phyloP scores from a whole-genome alignment of 2,797 vertebrate genomes.

The Paedocypris micromegethes region DNA sequence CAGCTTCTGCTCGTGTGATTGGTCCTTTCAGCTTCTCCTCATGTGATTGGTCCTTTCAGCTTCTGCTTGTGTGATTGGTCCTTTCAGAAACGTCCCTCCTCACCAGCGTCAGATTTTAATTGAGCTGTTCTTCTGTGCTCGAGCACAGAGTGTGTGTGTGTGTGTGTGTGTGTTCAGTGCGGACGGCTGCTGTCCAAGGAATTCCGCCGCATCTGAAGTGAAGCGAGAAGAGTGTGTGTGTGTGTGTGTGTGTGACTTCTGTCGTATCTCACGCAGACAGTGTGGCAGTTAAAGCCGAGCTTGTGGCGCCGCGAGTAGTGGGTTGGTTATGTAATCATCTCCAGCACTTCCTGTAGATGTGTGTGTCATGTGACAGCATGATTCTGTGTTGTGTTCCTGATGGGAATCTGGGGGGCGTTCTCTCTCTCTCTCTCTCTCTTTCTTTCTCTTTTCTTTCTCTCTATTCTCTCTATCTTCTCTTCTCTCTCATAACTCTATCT shows the following conservation, averaged over 20 bases:
- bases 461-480: too few relatives aligned
- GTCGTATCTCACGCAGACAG: slow-evolving; percentile 5
- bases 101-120: slow-evolving; percentile 22
- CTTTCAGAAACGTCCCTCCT: slow-evolving; percentile 9
- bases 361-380: slow-evolving; percentile 20
- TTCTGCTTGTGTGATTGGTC: background rate
- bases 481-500: too few relatives aligned
- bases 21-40: too few relatives aligned
- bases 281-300: slow-evolving; percentile 2
- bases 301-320: slow-evolving; percentile 30
- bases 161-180: slow-evolving; percentile 12
- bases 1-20: too few relatives aligned
- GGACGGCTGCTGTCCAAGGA: slow-evolving; percentile 15
- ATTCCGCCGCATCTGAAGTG: background rate
- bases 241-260: slow-evolving; percentile 3
- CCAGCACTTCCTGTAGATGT: slow-evolving; percentile 34
- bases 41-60: background rate
- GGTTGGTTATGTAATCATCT: slow-evolving; percentile 52
- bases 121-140: slow-evolving; percentile 19
- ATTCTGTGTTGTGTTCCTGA: slow-evolving; percentile 30
- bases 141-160: slow-evolving; percentile 23
- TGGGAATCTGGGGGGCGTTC: slow-evolving; percentile 38
- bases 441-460: too few relatives aligned
- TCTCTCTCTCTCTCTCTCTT: slow-evolving; percentile 60
- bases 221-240: slow-evolving; percentile 6